Evolutionary conservation across 2,113 vertebrate genomes (phyloP).

Genomic region (Ctenodactylus gundi): DNA sequence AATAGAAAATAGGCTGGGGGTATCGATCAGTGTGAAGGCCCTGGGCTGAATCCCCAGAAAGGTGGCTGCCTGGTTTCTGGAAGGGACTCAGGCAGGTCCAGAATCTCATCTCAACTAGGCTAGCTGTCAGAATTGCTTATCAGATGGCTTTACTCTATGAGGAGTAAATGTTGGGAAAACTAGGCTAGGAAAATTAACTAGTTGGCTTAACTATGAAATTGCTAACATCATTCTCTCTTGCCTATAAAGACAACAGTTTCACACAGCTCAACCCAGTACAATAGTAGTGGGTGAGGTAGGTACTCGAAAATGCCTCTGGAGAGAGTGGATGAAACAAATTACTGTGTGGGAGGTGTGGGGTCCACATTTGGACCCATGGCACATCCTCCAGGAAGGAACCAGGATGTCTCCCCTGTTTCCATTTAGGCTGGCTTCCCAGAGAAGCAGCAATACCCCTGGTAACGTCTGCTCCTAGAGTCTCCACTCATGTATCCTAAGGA

Average conservation of each 20-base stretch:
- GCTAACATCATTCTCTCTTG: background rate
- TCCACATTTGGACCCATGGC: background rate
- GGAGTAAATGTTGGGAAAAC: background rate
- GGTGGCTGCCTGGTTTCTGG: background rate
- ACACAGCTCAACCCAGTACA: background rate
- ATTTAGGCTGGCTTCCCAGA: background rate
- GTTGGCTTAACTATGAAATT: background rate
- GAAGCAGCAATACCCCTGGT: background rate
- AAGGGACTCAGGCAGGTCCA: background rate
- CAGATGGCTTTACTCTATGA: background rate
- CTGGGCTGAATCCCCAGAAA: too few relatives aligned
- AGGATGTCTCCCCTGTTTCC: background rate
- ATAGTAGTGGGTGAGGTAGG: background rate
- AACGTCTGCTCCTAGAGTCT: background rate
- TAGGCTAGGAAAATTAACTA: background rate
- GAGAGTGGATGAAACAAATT: background rate
- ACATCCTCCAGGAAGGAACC: background rate
- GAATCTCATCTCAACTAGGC: background rate
- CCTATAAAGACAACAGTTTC: background rate
- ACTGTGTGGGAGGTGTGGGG: background rate
- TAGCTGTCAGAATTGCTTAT: background rate
- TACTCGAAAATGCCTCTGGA: background rate
- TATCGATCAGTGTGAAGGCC: too few relatives aligned
- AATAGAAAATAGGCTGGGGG: too few relatives aligned
- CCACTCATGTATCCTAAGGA: background rate